These are phyloP conservation scores for Cryptomyrus ogoouensis DNA, from an alignment of 2,113 vertebrate species.

Conservation along the genomic window DNA sequence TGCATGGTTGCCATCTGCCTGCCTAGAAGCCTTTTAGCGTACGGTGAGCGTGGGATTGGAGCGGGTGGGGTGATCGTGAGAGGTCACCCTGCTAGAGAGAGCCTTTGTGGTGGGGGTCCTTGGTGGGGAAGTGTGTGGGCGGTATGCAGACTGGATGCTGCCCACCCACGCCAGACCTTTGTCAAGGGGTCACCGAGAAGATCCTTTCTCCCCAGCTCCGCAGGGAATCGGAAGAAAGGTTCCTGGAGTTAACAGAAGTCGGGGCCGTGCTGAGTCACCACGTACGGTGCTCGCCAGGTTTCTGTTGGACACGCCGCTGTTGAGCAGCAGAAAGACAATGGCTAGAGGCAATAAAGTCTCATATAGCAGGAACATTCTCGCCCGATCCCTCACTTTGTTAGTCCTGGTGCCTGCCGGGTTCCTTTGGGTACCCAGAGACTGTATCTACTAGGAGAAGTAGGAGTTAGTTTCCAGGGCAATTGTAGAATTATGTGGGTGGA, in stretches of 20 bases:
- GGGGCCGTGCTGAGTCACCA: neutral
- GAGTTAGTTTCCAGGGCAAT: slow-evolving; percentile 15
- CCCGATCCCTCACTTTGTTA: neutral
- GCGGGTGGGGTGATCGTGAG: neutral
- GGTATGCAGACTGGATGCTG: neutral
- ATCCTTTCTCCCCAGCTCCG: neutral
- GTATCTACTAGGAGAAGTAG: neutral
- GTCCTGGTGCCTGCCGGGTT: neutral
- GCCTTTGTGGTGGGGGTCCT: neutral
- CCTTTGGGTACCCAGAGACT: neutral
- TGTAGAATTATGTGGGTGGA: slow-evolving; percentile 46
- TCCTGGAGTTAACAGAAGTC: neutral
- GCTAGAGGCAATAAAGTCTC: neutral
- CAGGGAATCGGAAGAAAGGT: neutral
- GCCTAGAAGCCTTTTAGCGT: neutral
- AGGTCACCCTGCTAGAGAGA: neutral
- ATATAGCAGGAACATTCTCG: neutral
- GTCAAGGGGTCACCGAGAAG: neutral
- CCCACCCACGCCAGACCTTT: neutral
- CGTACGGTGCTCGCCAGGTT: neutral
- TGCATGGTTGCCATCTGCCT: slow-evolving; percentile 17
- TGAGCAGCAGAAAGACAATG: neutral
- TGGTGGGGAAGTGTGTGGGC: neutral
- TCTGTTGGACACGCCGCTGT: neutral
- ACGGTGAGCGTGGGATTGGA: neutral